A percentile compares a stretch with the other conserved stretches of the same genome.
These are phyloP conservation scores for Columba janthina DNA, from an alignment of 2,113 vertebrate species.

Conservation along the genomic window DNA sequence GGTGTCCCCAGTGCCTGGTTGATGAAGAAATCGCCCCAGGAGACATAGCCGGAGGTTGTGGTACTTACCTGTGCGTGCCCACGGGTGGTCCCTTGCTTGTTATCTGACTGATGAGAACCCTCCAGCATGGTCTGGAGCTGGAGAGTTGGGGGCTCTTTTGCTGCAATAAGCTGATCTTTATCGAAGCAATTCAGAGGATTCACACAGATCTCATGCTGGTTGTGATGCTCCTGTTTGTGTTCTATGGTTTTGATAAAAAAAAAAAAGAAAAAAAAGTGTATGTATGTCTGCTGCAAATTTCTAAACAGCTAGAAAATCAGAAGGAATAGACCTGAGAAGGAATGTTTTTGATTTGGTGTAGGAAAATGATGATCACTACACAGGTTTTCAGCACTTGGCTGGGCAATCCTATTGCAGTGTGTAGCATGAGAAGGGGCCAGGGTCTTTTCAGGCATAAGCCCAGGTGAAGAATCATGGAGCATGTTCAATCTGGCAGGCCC, in stretches of 20 bases:
- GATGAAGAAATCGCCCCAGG: not conserved
- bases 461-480: slow-evolving; percentile 43
- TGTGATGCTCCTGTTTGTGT: not conserved
- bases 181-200: not conserved
- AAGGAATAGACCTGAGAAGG: not conserved
- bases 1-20: fast-evolving
- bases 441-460: slow-evolving; percentile 13
- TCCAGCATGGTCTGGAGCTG: not conserved
- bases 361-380: not conserved
- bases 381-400: slow-evolving; percentile 28
- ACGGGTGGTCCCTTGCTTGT: not conserved
- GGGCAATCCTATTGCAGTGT: not conserved
- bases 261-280: not conserved
- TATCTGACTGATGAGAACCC: not conserved
- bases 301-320: not conserved
- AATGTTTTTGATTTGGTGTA: not conserved
- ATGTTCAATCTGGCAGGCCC: slow-evolving; percentile 59
- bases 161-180: not conserved
- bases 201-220: not conserved
- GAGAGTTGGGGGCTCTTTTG: fast-evolving
- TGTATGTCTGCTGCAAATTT: not conserved
- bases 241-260: not conserved
- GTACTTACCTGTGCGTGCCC: not conserved
- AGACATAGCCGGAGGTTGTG: fast-evolving
- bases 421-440: slow-evolving; percentile 14